phyloP scores from a whole-genome alignment of 2,797 vertebrate species.

The Chloroceryle amazona region DNA sequence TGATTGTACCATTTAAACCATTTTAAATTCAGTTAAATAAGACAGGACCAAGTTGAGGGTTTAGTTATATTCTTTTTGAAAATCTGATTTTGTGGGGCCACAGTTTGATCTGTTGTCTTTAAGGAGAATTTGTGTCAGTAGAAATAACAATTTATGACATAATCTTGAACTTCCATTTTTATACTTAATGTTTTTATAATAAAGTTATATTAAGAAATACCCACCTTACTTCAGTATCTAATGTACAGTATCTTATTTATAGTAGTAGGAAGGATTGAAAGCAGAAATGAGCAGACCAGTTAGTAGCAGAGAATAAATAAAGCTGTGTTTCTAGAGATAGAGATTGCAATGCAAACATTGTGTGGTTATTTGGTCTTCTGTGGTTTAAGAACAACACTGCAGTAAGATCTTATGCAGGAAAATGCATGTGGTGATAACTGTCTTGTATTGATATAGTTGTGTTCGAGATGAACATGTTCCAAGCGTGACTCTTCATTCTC shows the following conservation, averaged over 20 bases:
- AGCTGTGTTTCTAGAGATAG: not conserved
- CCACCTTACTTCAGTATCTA: not conserved
- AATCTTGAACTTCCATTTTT: not conserved
- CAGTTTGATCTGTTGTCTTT: not conserved
- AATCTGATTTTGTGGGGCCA: not conserved
- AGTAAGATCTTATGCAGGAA: constrained; percentile 91
- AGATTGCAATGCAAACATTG: not conserved
- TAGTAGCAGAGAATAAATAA: constrained; percentile 60
- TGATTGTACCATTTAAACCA: not conserved
- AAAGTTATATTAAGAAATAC: not conserved
- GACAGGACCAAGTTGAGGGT: not conserved
- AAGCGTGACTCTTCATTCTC: constrained; percentile 86
- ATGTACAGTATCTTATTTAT: not conserved
- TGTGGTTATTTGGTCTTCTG: constrained; percentile 84
- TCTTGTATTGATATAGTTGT: constrained; percentile 91
- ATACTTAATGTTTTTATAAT: not conserved
- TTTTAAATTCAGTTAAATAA: not conserved
- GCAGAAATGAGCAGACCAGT: not conserved
- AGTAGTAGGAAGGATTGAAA: not conserved
- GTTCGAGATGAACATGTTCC: constrained; percentile 92
- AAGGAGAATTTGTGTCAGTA: not conserved
- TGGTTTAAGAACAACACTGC: constrained; percentile 91
- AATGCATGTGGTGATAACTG: constrained; percentile 89
- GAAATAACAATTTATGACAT: not conserved
- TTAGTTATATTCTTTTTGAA: not conserved